Evolutionary conservation across 1,140 invertebrate species (phyloP), one percentile per base, ranked within the genome.

Genomic region (Pseudomyrmex gracilis): DNA sequence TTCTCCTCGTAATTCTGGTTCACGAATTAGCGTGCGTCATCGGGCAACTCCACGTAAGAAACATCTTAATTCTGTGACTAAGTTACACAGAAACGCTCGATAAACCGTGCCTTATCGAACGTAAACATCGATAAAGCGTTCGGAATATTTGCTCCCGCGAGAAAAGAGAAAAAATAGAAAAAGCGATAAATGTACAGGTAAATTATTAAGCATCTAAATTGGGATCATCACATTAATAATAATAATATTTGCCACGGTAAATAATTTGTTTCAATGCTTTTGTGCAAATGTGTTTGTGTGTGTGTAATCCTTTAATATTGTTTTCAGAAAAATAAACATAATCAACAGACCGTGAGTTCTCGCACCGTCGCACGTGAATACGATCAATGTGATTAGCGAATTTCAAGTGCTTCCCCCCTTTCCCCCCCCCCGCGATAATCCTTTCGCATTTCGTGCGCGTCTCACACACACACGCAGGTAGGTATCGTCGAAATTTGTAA

Each of bases 401-500:
- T 67, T 17, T 53, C 4, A 67, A 77, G 49, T 77, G 61, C 47
- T 77, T 77, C 64, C 22, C n/a, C n/a, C n/a, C n/a, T n/a, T n/a
- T n/a, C n/a, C n/a, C n/a, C n/a, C n/a, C n/a, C n/a, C 10, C 12
- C 13, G 17, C 13, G 34, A 77, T 77, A 77, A 67, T 45, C n/a
- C 17, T 45, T 67, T 77, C 9, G 8, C 20, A 67, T 15, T 34
- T 34, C 34, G 34, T 13, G 24, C 22, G n/a, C 15, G 10, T 74
- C 5, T 3, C 49, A 47, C 22, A 68, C 34, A 34, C 34, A 2
- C 24, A 34, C 34, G 57, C 8, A 22, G n/a, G n/a, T n/a, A n/a
- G n/a, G n/a, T n/a, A n/a, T n/a, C 10, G 24, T 34, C 12, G 45
- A 20, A 17, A 22, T 64, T 64, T 13, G 17, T 10, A 34, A 64